Evolutionary conservation across 1,140 invertebrate genomes (phyloP), one percentile per base, ranked within the genome.

Genomic region (Drusus annulatus): DNA sequence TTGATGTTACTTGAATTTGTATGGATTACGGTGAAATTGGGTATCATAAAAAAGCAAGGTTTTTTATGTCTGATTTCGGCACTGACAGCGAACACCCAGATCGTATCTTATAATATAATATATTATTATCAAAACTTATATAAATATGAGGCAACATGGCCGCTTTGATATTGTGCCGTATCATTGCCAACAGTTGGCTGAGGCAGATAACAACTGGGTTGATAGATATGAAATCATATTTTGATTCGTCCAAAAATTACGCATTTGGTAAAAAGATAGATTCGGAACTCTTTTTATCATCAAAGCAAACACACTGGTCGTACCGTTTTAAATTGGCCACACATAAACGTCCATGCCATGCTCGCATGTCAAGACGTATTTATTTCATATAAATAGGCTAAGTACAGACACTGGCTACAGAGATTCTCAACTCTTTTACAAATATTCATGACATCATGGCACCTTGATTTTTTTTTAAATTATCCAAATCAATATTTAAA

Each of bases 151-250:
- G 68, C 19, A 71, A 71, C 68, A 71, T 71, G 68, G 68, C 68
- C 19, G 45, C 68, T 71, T 71, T 71, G 68, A 71, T 71, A 71
- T 69, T 71, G 23, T 71, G 45, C 68, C 68, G 68, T 71, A 71
- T 71, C 68, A 71, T 15, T n/a, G 25, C 50, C 25, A 15, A 52
- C 68, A 71, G 68, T 71, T 71, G 68, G 68, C 16, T n/a, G 45
- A 19, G 45, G 10, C 8, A 71, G 68, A 71, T 71, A 71, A 71
- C 17, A 50, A 36, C 21, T 52, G 21, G 68, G 50, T 52, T 52
- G 68, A 51, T 51, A 71, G 68, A 71, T 71, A 71, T 71, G 50
- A 71, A 71, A 71, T 71, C 68, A 71, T 25, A 71, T 71, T 71
- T 71, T 71, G 68, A 71, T 71, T 71, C 68, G 68, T 71, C 68